phyloP scores from a whole-genome alignment of 1,140 invertebrate genomes.

The Hermatobates lingyangjiaoensis region DNA sequence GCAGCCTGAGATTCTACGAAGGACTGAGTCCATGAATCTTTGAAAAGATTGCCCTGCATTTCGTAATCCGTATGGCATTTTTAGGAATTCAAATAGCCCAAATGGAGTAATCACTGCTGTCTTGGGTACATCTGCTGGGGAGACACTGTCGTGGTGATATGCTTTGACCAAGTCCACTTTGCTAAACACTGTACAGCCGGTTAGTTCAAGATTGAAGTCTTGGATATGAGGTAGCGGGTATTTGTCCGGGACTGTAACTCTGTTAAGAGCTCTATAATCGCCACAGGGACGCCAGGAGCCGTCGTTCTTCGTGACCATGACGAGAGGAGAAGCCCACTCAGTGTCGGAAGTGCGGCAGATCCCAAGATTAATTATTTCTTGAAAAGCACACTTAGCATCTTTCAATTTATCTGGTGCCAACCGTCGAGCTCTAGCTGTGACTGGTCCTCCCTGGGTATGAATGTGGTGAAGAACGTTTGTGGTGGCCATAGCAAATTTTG shows the following conservation, averaged over 20 bases:
- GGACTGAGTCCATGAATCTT: slow-evolving; percentile 8
- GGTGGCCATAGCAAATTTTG: no score
- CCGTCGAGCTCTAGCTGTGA: slow-evolving; percentile 20
- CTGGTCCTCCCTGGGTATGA: slow-evolving; percentile 22
- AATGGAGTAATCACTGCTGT: not conserved
- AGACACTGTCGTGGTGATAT: not conserved
- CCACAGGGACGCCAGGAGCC: slow-evolving; percentile 23
- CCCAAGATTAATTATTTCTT: slow-evolving; percentile 18
- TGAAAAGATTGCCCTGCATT: slow-evolving; percentile 11
- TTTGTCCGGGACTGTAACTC: slow-evolving; percentile 21
- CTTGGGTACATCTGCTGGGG: no score
- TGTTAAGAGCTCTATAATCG: slow-evolving; percentile 28
- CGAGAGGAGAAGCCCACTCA: slow-evolving; percentile 25
- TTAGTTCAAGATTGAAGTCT: not conserved
- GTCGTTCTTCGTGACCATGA: slow-evolving; percentile 25
- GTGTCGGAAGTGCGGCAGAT: slow-evolving; percentile 18
- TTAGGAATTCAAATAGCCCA: slow-evolving; percentile 20
- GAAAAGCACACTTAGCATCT: slow-evolving; percentile 17
- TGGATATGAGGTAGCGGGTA: slow-evolving; percentile 20
- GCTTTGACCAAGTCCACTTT: not conserved
- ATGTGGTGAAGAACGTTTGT: slow-evolving; percentile 12
- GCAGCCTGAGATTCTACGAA: slow-evolving; percentile 20
- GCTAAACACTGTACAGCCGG: slow-evolving; percentile 12
- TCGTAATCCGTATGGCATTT: slow-evolving; percentile 16
- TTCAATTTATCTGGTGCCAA: slow-evolving; percentile 18